Conservation (phyloP, 2,888 invertebrate species). For the Petrolisthes manimaculis region DNA sequence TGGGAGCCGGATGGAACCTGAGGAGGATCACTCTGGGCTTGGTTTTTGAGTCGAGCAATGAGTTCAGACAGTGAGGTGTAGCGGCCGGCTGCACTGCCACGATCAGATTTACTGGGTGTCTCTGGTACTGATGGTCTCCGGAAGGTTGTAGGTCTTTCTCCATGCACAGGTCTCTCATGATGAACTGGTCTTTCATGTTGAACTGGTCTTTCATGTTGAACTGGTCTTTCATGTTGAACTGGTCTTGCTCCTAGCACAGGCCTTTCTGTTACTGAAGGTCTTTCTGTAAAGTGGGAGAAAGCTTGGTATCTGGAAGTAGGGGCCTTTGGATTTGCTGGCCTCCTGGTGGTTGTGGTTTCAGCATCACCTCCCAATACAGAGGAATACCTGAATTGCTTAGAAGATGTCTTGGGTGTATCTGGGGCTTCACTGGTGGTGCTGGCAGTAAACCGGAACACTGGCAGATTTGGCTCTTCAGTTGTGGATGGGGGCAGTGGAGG, state of each 20-base stretch:
- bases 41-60: slow-evolving; percentile 37
- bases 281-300: neutral
- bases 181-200: neutral
- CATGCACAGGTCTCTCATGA: neutral
- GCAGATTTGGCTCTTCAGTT: neutral
- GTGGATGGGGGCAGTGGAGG: slow-evolving; percentile 49
- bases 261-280: neutral
- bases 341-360: neutral
- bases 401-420: neutral
- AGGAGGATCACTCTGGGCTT: slow-evolving; percentile 19
- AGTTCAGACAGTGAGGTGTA: slow-evolving; percentile 46
- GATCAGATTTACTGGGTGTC: neutral
- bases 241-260: neutral
- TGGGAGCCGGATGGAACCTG: slow-evolving; percentile 23
- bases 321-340: neutral
- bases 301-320: neutral
- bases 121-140: neutral
- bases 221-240: neutral
- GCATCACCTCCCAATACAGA: neutral
- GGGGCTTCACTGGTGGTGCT: neutral
- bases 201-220: neutral
- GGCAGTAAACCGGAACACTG: neutral
- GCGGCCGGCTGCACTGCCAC: slow-evolving; percentile 30
- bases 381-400: slow-evolving; percentile 25
- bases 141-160: neutral